phyloP scores from a whole-genome alignment of 2,888 invertebrate species.

The Pegoplata infirma region DNA sequence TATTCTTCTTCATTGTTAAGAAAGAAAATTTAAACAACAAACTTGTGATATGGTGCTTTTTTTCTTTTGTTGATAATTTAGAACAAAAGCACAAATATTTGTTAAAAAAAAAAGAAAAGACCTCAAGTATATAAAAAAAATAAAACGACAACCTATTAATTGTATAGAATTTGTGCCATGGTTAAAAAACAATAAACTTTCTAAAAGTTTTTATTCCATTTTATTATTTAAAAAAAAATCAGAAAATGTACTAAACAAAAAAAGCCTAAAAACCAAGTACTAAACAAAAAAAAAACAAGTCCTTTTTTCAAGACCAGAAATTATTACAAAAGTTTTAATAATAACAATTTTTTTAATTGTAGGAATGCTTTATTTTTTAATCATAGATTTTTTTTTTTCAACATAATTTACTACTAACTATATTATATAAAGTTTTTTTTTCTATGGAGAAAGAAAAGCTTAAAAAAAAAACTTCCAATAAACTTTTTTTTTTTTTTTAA shows the following conservation, averaged over 20 bases:
- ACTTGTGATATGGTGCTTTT: slow-evolving; percentile 48
- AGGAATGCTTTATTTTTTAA: neutral
- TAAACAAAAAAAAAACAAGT: neutral
- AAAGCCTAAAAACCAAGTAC: neutral
- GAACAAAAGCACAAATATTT: slow-evolving; percentile 36
- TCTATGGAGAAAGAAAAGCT: neutral
- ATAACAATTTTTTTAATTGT: neutral
- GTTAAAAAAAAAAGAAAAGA: slow-evolving; percentile 27
- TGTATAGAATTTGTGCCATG: slow-evolving; percentile 44
- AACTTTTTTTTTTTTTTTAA: neutral
- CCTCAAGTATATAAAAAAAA: slow-evolving; percentile 35
- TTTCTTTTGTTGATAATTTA: slow-evolving; percentile 26
- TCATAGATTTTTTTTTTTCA: neutral
- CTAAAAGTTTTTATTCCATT: slow-evolving; percentile 33
- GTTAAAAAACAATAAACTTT: slow-evolving; percentile 27
- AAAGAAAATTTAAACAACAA: neutral
- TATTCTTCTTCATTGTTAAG: neutral
- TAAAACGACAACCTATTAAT: slow-evolving; percentile 9
- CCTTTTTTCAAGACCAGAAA: neutral
- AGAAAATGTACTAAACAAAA: neutral
- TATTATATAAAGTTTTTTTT: neutral
- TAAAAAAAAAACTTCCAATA: neutral
- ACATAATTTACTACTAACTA: neutral
- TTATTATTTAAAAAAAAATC: neutral
- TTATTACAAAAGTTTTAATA: neutral